Evolutionary conservation across 2,888 invertebrate species (phyloP).

Genomic region (Coelinius sp.): DNA sequence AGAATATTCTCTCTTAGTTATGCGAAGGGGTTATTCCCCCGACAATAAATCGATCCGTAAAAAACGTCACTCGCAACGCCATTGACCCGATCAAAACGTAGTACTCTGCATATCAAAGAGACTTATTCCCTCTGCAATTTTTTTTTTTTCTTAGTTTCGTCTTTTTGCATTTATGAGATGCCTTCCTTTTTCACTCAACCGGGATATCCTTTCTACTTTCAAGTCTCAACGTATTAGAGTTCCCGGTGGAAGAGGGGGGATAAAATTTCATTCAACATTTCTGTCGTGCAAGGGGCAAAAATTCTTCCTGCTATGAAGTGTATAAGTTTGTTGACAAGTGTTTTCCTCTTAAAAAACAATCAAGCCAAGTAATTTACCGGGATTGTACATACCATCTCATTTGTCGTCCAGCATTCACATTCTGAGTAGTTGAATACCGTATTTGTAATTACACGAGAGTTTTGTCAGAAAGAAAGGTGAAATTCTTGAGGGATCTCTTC

Average conservation of each 20-base stretch:
- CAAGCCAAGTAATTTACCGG: not conserved
- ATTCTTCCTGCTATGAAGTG: conserved; percentile 15
- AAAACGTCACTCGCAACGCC: conserved; percentile 45
- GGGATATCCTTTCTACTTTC: conserved; percentile 28
- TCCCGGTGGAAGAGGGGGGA: conserved; percentile 1
- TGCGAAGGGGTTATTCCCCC: conserved; percentile 44
- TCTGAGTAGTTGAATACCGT: conserved; percentile 13
- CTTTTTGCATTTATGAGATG: conserved; percentile 27
- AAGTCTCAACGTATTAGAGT: conserved; percentile 32
- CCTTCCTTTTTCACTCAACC: conserved; percentile 33
- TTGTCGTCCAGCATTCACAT: conserved; percentile 9
- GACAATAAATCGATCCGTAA: conserved; percentile 44
- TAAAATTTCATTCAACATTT: conserved; percentile 4
- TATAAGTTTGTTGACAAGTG: conserved; percentile 13
- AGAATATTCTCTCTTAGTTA: conserved; percentile 21
- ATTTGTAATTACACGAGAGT: not conserved
- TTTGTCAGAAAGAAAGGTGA: not conserved
- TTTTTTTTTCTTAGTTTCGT: conserved; percentile 9
- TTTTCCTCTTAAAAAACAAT: conserved; percentile 15
- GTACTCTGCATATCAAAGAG: conserved; percentile 54
- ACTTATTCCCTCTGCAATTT: conserved; percentile 25
- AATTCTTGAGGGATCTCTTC: not conserved
- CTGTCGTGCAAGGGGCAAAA: not conserved
- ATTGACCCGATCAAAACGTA: conserved; percentile 52
- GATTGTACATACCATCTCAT: conserved; percentile 13